phyloP scores from a whole-genome alignment of 2,888 invertebrate genomes.

The Chironomus tentans region DNA sequence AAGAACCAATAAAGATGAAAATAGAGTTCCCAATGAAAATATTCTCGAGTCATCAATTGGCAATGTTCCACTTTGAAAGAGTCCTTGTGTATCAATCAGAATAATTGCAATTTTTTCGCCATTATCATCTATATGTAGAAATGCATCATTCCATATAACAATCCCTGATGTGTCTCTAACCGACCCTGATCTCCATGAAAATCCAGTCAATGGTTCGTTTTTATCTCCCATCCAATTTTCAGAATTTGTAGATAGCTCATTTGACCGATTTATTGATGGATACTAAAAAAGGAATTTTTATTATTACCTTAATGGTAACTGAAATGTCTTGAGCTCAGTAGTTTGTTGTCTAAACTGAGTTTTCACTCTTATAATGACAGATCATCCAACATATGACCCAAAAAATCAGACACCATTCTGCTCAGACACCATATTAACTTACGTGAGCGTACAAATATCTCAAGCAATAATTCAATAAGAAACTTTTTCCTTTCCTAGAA shows the following conservation, averaged over 20 bases:
- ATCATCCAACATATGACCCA: no score
- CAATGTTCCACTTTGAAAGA: conserved; percentile 24
- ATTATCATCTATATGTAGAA: not conserved
- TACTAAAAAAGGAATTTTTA: no score
- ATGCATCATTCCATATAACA: conserved; percentile 24
- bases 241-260: not conserved
- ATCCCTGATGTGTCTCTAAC: conserved; percentile 23
- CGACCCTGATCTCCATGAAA: conserved; percentile 22
- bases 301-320: no score
- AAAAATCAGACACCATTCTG: no score
- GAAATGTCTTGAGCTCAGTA: no score
- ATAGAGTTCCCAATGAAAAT: conserved; percentile 20
- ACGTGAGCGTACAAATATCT: no score
- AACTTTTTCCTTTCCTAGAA: no score
- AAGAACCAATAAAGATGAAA: conserved; percentile 23
- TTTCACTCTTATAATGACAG: no score
- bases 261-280: not conserved
- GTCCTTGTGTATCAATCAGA: conserved; percentile 27
- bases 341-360: no score
- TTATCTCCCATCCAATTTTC: not conserved
- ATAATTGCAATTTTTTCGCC: conserved; percentile 24
- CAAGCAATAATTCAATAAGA: no score
- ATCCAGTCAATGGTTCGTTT: not conserved
- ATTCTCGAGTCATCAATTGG: conserved; percentile 18
- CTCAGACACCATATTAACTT: no score